Base-by-base conservation (phyloP, 2,113 vertebrate species). In the Prochilodus magdalenae region DNA sequence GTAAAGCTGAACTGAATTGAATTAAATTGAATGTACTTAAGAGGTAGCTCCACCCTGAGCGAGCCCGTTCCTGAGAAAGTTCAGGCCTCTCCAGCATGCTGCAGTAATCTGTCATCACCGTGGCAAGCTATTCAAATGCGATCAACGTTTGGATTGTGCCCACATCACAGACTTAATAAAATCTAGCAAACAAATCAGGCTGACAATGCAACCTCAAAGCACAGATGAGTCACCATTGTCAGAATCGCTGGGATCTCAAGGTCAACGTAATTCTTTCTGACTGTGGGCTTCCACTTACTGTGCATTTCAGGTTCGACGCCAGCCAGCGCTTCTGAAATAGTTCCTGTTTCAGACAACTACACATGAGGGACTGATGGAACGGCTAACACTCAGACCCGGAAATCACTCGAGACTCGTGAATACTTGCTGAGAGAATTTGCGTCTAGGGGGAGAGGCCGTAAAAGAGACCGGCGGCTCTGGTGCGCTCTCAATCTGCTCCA, bases 351-450 rank as follows among this genome's bases (percentile, higher is more conserved):
- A 69, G 65, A 40, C 18, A 5, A 57, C 4, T 20, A 30, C 66
- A 14, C 51, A 70, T 44, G 70, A 79, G 66, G 53, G 18, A 57
- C 53, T 57, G 53, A 57, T 57, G 53, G 51, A 53, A 53, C 18
- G 1, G 49, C 49, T 51, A 51, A 51, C 15, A 51, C 49, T 73
- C 36, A 80, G 44, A 73, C 70, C 49, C 36, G 18, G 30, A 79
- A 71, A 16, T 79, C 77, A 47, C 77, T 79, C 16, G 77, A 79
- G 77, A 60, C 66, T 71, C 77, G 60, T 79, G 40, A 44, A 72
- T 62, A 62, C 77, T 60, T 80, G 47, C 53, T 24, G 3, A 60
- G 67, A 59, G 16, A 20, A 14, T 79, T 60, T 53, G 27, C 18
- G 27, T 72, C 24, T 62, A 40, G 53, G 26, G n/a, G 47, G 3